Base-by-base conservation (phyloP, 1,140 invertebrate species). In the Sitodiplosis mosellana region DNA sequence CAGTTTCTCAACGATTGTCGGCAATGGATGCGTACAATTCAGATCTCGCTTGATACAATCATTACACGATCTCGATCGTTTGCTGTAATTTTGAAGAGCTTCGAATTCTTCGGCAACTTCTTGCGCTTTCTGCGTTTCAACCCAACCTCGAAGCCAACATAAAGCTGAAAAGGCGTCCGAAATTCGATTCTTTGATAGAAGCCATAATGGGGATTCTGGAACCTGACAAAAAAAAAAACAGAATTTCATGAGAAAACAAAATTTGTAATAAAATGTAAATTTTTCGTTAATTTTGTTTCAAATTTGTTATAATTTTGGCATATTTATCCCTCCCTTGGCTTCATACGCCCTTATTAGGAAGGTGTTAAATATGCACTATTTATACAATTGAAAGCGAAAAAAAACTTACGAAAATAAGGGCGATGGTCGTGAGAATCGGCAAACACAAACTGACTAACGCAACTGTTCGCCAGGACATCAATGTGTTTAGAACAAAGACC, bases 171-270 rank as follows among this genome's bases (percentile, higher is more conserved):
- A 49, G 0, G 72, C 70, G 17, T 73, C 69, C 15, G 67, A 62
- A 22, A 64, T 61, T 41, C 64, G 55, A 10, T 69, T 67, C 54
- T 68, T 66, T 10, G 66, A n/a, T n/a, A n/a, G n/a, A 4, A 77
- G 58, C 76, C 77, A 81, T 7, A 77, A 61, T 22, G 80, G 79
- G 2, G 77, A 76, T 63, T 81, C 79, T 6, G 79, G 78, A 3
- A 79, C 60, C 71, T 73, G n/a, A n/a, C n/a, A n/a, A n/a, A n/a
- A n/a, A n/a, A n/a, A n/a, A n/a, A n/a, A n/a, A n/a, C n/a, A n/a
- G n/a, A n/a, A n/a, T n/a, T n/a, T n/a, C n/a, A n/a, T n/a, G n/a
- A n/a, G n/a, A n/a, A n/a, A n/a, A n/a, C n/a, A n/a, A n/a, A n/a
- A n/a, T n/a, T n/a, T n/a, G n/a, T n/a, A n/a, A n/a, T n/a, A n/a